A percentile compares a stretch with the other conserved stretches of the same genome.
phyloP scores from a whole-genome alignment of 2,888 invertebrate species.

The Chromoteleia sp. region DNA sequence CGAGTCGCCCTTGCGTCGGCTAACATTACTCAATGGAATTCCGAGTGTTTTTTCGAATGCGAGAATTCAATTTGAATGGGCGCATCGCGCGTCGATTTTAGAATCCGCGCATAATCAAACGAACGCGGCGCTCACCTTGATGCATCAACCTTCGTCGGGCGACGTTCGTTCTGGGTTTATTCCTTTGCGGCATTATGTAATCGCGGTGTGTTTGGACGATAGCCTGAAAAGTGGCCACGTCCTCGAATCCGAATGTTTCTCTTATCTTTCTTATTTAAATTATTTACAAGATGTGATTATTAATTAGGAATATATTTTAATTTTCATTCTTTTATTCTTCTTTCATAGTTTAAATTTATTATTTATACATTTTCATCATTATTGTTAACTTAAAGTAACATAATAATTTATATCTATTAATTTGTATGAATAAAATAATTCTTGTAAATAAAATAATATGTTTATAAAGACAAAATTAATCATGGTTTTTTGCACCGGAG shows the following conservation, averaged over 20 bases:
- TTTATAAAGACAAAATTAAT: no score
- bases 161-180: slow-evolving; percentile 37
- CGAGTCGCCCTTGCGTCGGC: slow-evolving; percentile 3
- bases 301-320: no score
- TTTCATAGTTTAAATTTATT: no score
- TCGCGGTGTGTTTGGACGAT: slow-evolving; percentile 45
- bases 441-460: no score
- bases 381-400: no score
- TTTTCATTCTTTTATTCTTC: no score
- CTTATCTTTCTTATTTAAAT: slow-evolving; percentile 56
- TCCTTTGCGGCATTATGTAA: slow-evolving; percentile 39
- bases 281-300: no score
- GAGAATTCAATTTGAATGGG: slow-evolving; percentile 39
- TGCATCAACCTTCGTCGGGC: slow-evolving; percentile 54
- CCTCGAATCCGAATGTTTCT: slow-evolving; percentile 40
- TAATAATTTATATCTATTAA: no score
- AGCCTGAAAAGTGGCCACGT: slow-evolving; percentile 42
- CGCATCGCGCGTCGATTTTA: slow-evolving; percentile 43
- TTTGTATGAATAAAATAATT: no score
- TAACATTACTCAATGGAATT: slow-evolving; percentile 14
- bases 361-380: no score
- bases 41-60: slow-evolving; percentile 16
- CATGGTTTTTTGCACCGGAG: no score
- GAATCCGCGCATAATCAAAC: slow-evolving; percentile 22
- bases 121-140: slow-evolving; percentile 54